Evolutionary conservation across 2,888 invertebrate genomes (phyloP).

Genomic region (Lasioglossum leucozonium): DNA sequence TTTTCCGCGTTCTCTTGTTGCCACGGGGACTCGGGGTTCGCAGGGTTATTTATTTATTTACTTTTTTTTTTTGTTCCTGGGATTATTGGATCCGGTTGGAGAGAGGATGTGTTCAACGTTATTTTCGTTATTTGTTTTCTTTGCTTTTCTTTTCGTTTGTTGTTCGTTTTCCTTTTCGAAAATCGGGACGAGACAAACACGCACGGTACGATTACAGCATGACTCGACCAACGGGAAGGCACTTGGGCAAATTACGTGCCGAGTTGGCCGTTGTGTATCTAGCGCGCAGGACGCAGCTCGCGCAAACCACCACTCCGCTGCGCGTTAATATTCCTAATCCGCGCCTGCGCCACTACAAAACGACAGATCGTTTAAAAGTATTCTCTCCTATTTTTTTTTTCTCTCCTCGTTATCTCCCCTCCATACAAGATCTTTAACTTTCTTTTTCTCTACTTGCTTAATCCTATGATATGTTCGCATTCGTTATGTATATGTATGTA

Average conservation of each 20-base stretch:
- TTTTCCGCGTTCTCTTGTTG: conserved; percentile 9
- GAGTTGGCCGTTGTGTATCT: conserved; percentile 81
- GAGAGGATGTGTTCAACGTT: not conserved
- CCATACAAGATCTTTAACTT: conserved; percentile 65
- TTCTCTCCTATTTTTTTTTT: conserved; percentile 5
- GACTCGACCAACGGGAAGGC: conserved; percentile 84
- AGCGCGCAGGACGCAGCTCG: conserved; percentile 71
- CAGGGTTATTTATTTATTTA: not conserved
- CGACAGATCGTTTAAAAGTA: conserved; percentile 72
- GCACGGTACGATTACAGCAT: conserved; percentile 77
- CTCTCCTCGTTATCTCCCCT: not conserved
- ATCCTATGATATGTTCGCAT: conserved; percentile 84
- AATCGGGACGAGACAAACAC: conserved; percentile 73
- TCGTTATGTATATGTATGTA: conserved; percentile 75
- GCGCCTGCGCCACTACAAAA: conserved; percentile 65
- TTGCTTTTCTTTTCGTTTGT: not conserved
- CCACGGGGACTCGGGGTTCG: not conserved
- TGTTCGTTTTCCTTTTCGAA: conserved; percentile 43
- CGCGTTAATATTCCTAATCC: conserved; percentile 52
- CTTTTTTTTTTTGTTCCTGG: not conserved
- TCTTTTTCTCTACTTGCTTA: conserved; percentile 71
- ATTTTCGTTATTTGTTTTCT: not conserved
- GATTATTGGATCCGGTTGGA: not conserved
- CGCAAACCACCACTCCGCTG: conserved; percentile 72
- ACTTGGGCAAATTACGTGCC: conserved; percentile 84